Evolutionary conservation across 1,140 invertebrate species (phyloP), one percentile per base, ranked within the genome.

Genomic region (Formica selysi): DNA sequence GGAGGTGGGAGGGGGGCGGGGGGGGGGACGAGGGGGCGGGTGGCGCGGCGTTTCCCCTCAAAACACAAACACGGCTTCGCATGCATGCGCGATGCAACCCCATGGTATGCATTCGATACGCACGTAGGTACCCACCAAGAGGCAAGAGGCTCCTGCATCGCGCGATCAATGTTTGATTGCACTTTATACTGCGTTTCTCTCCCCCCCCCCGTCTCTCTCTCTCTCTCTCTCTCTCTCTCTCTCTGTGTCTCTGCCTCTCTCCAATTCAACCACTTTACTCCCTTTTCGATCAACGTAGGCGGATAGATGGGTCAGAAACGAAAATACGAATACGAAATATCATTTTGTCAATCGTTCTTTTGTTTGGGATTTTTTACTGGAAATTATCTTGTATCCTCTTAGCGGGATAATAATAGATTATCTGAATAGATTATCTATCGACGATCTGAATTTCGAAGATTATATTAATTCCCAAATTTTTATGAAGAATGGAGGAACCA

Each of bases 41-140:
- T 76, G 76, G 88, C 86, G 79, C 88, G 79, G 88, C 89, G 89
- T 90, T 91, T 91, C 89, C 90, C 90, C 90, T 91, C 90, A 87
- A 91, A 91, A 91, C 87, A 91, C 90, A 91, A 91, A 91, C 90
- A 91, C 90, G 87, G 79, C 73, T 76, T 91, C 87, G 87, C 90
- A 91, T 91, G 90, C 90, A 91, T 91, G 90, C 90, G 90, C 90
- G 90, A 91, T 91, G 90, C 90, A 91, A 87, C 87, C 89, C 89
- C 89, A 90, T 91, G 90, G 89, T 91, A 91, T 91, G 89, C 89
- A 91, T 91, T 90, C 89, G 89, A 90, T 90, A 91, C 90, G 89
- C 90, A 88, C 84, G 89, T 88, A 90, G 89, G 83, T 88, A 83
- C 74, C 89, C 86, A 88, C 87, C 90, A 87, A 89, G 90, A 91